Percentiles rank a stretch among this genome's conserved stretches.
These are phyloP conservation scores for Leptocoma aspasia DNA, from an alignment of 2,113 vertebrate species.

Conservation along the genomic window DNA sequence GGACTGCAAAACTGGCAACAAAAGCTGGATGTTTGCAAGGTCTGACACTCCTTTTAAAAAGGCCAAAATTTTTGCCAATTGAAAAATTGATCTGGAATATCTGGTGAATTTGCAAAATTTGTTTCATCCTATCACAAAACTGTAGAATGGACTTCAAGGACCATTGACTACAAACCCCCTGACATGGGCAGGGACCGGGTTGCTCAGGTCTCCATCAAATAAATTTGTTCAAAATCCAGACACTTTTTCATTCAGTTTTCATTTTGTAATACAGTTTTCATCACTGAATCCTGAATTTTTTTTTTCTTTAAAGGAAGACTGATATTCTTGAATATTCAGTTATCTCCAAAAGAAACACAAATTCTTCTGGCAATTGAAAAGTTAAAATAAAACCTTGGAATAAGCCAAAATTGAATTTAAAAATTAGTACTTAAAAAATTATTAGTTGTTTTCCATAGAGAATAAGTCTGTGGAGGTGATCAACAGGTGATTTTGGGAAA, in stretches of 20 bases:
- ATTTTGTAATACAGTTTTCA: neutral
- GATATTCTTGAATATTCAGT: neutral
- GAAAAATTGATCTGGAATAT: neutral
- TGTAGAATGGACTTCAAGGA: neutral
- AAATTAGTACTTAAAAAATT: neutral
- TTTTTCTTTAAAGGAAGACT: neutral
- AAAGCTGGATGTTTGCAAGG: neutral
- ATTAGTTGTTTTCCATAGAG: neutral
- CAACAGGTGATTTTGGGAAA: neutral
- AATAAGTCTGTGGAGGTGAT: neutral
- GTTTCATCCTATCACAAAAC: neutral
- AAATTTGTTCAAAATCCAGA: neutral
- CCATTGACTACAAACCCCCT: rapidly evolving
- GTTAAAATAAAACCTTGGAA: neutral
- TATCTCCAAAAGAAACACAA: neutral
- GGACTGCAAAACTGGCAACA: neutral
- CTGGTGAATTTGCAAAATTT: neutral
- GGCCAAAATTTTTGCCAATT: neutral
- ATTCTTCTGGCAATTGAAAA: neutral
- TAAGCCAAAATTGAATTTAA: neutral
- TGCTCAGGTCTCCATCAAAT: neutral
- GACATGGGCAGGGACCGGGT: rapidly evolving
- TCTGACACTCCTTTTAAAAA: neutral
- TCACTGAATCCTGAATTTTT: neutral
- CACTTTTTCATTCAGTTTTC: neutral